A percentile compares a stretch with the other conserved stretches of the same genome.
Conservation (phyloP, 1,140 invertebrate species). For the Amphibalanus amphitrite region DNA sequence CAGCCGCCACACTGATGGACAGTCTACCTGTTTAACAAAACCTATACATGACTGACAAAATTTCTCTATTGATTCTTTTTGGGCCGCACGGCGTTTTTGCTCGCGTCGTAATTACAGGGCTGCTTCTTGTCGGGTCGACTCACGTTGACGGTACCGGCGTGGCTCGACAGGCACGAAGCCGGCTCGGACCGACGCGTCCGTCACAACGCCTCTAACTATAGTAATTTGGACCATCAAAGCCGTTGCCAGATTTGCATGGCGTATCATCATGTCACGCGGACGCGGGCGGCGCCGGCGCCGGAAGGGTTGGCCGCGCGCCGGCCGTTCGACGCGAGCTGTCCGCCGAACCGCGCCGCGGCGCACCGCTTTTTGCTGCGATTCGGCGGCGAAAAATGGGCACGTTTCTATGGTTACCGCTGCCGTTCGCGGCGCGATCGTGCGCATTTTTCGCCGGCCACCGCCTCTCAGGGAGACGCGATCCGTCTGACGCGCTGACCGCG, state of each 20-base stretch:
- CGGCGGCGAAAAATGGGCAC: not conserved
- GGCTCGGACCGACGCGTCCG: not conserved
- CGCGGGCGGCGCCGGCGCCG: not conserved
- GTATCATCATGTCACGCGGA: not conserved
- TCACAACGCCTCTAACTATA: not conserved
- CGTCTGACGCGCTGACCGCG: not conserved
- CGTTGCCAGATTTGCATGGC: constrained; percentile 5
- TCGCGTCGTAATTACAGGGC: not conserved
- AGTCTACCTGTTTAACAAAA: constrained; percentile 2
- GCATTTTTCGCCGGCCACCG: not conserved
- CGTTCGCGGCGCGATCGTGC: not conserved
- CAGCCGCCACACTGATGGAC: not conserved
- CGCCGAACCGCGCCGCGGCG: too few species aligned
- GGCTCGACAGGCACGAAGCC: not conserved
- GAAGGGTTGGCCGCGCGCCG: not conserved
- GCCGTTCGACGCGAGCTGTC: not conserved
- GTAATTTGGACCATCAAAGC: not conserved
- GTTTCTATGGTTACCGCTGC: not conserved
- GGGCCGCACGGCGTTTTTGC: not conserved
- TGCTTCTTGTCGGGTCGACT: not conserved
- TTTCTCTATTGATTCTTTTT: constrained; percentile 6
- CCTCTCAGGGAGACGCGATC: not conserved
- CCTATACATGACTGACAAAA: constrained; percentile 1
- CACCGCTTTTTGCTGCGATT: not conserved
- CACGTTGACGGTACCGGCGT: not conserved